Evolutionary conservation across 2,888 invertebrate genomes (phyloP), one percentile per base, ranked within the genome.

Genomic region (Atrina japonica): DNA sequence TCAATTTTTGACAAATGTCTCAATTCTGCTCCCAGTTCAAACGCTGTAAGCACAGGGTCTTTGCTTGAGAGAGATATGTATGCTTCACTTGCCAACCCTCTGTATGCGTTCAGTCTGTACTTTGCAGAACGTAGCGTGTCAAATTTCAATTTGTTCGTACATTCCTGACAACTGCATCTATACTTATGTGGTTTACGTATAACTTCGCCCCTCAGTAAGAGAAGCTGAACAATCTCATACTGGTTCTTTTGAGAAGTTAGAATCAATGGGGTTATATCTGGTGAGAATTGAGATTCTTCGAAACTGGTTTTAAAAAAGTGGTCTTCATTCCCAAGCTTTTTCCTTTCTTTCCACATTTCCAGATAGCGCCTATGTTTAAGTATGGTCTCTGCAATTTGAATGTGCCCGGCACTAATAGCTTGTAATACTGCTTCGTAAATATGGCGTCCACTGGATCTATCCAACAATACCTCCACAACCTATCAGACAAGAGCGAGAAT

Each of bases 51-150:
- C 23, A 90, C 88, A 0, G 90, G 89, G 72, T 90, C 90, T 52
- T 88, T 86, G 66, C 86, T 87, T 43, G 87, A 88, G 50, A 90
- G 76, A 0, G 88, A 88, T 21, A 89, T 88, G 69, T 90, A 90
- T 6, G 89, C 86, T 69, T 90, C 89, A 68, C 89, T 89, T 5
- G 88, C 80, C 67, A 89, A 70, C 0, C 87, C 89, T 45, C 85
- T 67, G 81, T 88, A 90, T 5, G 89, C 87, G 75, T 89, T 88
- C 43, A 90, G 79, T 23, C 90, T 77, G 27, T 86, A 87, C 66
- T 87, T 88, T 11, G 89, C 89, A 50, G 88, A 85, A n/a, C 88
- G 81, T 11, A 90, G 80, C 66, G 87, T 88, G 73, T 90, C 90
- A 60, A 86, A 87, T 70, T 85, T 84, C 76, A 84, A 82, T 67